phyloP scores from a whole-genome alignment of 2,888 invertebrate species.

The Lithophane socia region DNA sequence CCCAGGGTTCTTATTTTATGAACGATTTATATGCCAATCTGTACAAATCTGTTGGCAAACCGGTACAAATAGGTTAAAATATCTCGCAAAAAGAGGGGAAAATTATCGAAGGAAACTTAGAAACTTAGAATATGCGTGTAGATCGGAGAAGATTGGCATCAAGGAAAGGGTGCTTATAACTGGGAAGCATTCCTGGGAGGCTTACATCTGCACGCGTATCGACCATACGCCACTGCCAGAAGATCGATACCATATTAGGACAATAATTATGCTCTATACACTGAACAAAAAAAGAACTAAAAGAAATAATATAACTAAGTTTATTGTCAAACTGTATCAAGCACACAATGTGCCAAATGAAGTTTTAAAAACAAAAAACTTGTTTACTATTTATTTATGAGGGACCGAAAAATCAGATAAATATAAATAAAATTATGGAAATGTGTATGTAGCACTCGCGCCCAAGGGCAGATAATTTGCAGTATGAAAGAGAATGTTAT shows the following conservation, averaged over 20 bases:
- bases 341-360: background rate
- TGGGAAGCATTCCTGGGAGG: background rate
- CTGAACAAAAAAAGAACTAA: background rate
- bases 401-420: conserved; percentile 31
- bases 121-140: background rate
- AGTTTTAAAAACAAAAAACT: conserved; percentile 10
- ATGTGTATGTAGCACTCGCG: conserved; percentile 25
- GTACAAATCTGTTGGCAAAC: background rate
- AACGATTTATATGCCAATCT: conserved; percentile 14
- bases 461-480: conserved; percentile 46
- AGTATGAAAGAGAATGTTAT: conserved; percentile 51
- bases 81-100: background rate
- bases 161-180: background rate
- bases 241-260: background rate
- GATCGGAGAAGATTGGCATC: background rate
- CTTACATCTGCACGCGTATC: background rate
- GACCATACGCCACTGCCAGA: background rate
- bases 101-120: background rate
- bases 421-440: conserved; percentile 54
- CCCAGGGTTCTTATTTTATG: conserved; percentile 42
- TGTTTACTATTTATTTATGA: conserved; percentile 15
- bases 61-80: background rate
- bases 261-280: background rate
- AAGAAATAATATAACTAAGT: background rate
- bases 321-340: background rate